Conservation (phyloP, 2,888 invertebrate genomes). For the Rugalucina vietnamica region DNA sequence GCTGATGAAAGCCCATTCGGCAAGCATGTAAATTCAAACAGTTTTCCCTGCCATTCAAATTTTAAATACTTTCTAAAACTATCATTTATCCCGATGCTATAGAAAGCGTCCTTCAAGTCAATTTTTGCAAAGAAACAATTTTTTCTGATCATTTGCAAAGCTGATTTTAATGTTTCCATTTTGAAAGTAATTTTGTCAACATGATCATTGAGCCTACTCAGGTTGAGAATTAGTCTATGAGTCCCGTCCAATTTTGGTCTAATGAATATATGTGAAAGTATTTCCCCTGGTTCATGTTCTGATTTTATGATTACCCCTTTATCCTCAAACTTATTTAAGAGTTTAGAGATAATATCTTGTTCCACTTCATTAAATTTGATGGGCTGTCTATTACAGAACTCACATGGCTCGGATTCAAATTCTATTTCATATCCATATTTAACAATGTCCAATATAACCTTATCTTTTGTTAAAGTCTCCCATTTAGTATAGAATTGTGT, state of each 20-base stretch:
- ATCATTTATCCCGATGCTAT: conserved; percentile 31
- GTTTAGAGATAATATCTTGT: neutral
- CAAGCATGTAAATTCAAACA: conserved; percentile 40
- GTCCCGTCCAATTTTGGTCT: conserved; percentile 43
- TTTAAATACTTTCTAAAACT: conserved; percentile 35
- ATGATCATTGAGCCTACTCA: conserved; percentile 41
- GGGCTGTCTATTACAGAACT: neutral
- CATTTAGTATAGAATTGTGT: neutral
- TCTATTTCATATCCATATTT: neutral
- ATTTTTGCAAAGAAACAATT: conserved; percentile 52
- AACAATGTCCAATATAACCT: conserved; percentile 10
- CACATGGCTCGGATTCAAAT: neutral
- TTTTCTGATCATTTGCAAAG: conserved; percentile 28
- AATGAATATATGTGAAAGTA: conserved; percentile 34
- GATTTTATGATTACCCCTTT: neutral
- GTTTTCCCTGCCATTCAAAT: conserved; percentile 43
- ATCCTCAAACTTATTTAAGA: neutral
- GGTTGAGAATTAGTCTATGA: conserved; percentile 50
- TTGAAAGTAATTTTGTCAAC: conserved; percentile 55
- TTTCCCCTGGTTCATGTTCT: neutral
- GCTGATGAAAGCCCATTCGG: conserved; percentile 36
- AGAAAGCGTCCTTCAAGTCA: conserved; percentile 55
- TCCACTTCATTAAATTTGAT: neutral
- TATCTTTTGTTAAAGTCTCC: neutral
- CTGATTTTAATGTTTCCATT: conserved; percentile 58